Conservation (phyloP, 2,888 invertebrate species). For the Apamea crenata region DNA sequence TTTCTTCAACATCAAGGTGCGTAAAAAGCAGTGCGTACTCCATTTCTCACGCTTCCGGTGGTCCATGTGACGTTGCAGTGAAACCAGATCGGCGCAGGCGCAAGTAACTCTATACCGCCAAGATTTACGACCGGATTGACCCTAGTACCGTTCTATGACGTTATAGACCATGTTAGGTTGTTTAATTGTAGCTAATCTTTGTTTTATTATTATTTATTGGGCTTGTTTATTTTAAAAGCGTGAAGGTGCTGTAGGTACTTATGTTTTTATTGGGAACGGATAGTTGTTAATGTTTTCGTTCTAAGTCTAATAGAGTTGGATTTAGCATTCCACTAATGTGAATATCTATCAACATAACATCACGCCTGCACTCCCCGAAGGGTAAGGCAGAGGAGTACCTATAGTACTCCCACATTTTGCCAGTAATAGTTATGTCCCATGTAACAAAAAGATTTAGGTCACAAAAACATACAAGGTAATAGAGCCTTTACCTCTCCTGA, state of each 20-base stretch:
- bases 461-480: not conserved
- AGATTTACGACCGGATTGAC: slow-evolving; percentile 69
- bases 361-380: not conserved
- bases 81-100: slow-evolving; percentile 63
- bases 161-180: slow-evolving; percentile 36
- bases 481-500: too few relatives aligned
- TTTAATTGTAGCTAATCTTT: slow-evolving; percentile 53
- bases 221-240: not conserved
- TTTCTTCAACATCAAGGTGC: not conserved
- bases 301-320: not conserved
- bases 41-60: slow-evolving; percentile 74
- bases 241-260: not conserved
- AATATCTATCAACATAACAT: not conserved
- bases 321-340: not conserved
- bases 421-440: too few relatives aligned
- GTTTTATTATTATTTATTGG: slow-evolving; percentile 50
- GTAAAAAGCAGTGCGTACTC: slow-evolving; percentile 47
- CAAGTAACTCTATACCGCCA: slow-evolving; percentile 72
- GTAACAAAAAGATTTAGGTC: too few relatives aligned
- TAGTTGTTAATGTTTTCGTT: not conserved
- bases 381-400: not conserved
- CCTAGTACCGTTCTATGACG: slow-evolving; percentile 57
- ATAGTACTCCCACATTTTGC: not conserved
- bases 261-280: not conserved
- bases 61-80: slow-evolving; percentile 67